Conservation (phyloP, 2,113 vertebrate species). For the Piaya cayana region DNA sequence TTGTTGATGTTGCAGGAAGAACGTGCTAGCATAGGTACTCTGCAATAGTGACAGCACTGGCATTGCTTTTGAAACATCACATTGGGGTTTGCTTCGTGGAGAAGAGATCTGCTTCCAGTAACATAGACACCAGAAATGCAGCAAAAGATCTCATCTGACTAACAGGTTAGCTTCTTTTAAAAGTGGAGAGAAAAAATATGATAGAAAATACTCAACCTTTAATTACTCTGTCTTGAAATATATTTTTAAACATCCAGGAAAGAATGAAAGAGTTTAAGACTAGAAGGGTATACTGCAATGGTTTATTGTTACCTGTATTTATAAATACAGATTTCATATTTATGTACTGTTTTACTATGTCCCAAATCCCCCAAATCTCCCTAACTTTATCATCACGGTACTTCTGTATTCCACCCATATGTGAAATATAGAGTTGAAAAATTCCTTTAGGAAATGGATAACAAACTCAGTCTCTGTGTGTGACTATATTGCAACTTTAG, state of each 20-base stretch:
- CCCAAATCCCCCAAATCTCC: not conserved
- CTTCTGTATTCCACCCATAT: not conserved
- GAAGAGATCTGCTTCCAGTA: not conserved
- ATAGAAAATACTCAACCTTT: not conserved
- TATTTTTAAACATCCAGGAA: not conserved
- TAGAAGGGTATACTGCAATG: not conserved
- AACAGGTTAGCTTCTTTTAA: not conserved
- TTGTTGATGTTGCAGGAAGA: not conserved
- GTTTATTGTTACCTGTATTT: not conserved
- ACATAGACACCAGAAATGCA: not conserved
- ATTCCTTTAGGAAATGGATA: not conserved
- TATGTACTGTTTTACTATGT: not conserved
- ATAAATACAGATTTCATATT: not conserved
- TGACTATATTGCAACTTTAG: not conserved
- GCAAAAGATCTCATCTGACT: not conserved
- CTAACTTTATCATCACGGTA: not conserved
- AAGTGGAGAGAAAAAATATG: not conserved
- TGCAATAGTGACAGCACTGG: not conserved
- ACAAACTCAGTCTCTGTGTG: not conserved
- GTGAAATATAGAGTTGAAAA: not conserved
- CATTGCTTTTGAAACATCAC: not conserved
- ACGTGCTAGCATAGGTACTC: accelerated
- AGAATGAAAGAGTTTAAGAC: not conserved
- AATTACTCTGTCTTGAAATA: not conserved
- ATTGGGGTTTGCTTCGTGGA: not conserved